These are phyloP conservation scores for Lasiurus cinereus DNA, from an alignment of 2,113 vertebrate genomes.

Conservation along the genomic window DNA sequence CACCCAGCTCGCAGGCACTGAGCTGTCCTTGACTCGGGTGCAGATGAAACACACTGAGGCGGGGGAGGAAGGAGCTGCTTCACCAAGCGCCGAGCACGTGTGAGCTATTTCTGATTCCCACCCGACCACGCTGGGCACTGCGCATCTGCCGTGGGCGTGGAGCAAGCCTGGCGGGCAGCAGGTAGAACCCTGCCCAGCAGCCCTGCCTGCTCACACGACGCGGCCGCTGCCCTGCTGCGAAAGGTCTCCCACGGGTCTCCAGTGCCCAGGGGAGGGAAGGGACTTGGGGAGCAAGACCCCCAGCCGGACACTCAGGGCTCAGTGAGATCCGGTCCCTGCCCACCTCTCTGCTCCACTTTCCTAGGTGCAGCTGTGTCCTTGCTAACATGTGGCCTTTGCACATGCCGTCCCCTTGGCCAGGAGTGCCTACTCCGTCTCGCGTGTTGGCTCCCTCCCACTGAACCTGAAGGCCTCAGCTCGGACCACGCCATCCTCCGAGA, in stretches of 20 bases:
- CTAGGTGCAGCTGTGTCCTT: not conserved
- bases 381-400: not conserved
- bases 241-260: not conserved
- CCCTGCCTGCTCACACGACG: not conserved
- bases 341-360: not conserved
- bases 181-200: not conserved
- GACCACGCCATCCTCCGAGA: not conserved
- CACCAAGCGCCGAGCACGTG: conserved; percentile 64
- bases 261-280: too few relatives aligned
- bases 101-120: conserved; percentile 82
- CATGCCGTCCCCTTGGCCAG: not conserved
- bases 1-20: conserved; percentile 44
- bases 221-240: not conserved
- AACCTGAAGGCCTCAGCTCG: not conserved
- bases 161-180: not conserved
- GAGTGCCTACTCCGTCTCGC: not conserved
- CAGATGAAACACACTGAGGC: conserved; percentile 58
- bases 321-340: not conserved
- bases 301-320: not conserved
- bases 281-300: not conserved
- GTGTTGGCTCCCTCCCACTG: not conserved
- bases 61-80: conserved; percentile 45
- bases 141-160: conserved; percentile 43
- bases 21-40: conserved; percentile 71
- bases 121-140: conserved; percentile 18